Percentiles rank a stretch among this genome's conserved stretches.
These are phyloP conservation scores for Philotrypesis tridentata DNA, from an alignment of 1,140 invertebrate genomes.

Conservation along the genomic window DNA sequence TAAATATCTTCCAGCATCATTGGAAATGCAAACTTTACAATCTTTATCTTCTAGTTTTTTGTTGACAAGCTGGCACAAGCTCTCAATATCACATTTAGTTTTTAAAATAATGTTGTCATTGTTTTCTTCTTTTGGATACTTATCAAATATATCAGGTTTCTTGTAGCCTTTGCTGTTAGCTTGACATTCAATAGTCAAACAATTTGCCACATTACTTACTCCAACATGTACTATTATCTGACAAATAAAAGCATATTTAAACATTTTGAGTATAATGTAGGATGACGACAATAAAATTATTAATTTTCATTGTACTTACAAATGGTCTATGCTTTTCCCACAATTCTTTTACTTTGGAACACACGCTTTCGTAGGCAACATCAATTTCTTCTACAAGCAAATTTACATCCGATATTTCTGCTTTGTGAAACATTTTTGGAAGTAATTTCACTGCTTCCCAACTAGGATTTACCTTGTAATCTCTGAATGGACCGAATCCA, in stretches of 20 bases:
- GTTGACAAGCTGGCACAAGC: slow-evolving; percentile 70
- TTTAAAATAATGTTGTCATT: slow-evolving; percentile 65
- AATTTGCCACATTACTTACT: slow-evolving; percentile 74
- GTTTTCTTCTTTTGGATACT: slow-evolving; percentile 66
- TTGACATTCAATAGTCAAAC: slow-evolving; percentile 76
- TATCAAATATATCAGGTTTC: slow-evolving; percentile 71
- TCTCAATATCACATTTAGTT: slow-evolving; percentile 67
- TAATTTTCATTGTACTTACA: slow-evolving; percentile 69
- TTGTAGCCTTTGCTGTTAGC: slow-evolving; percentile 77
- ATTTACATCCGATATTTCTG: slow-evolving; percentile 73
- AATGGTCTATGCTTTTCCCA: slow-evolving; percentile 80
- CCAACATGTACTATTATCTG: slow-evolving; percentile 81
- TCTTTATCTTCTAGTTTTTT: slow-evolving; percentile 55
- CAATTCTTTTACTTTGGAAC: slow-evolving; percentile 76
- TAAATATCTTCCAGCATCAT: slow-evolving; percentile 76
- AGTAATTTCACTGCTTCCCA: slow-evolving; percentile 82
- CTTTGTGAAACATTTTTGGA: slow-evolving; percentile 32
- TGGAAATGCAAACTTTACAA: slow-evolving; percentile 65
- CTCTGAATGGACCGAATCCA: slow-evolving; percentile 85
- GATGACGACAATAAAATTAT: background rate
- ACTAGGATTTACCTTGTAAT: slow-evolving; percentile 82
- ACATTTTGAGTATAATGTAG: too few relatives aligned
- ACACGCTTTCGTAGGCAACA: slow-evolving; percentile 80
- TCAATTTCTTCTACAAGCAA: slow-evolving; percentile 78
- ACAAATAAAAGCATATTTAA: slow-evolving; percentile 33